phyloP scores from a whole-genome alignment of 2,797 vertebrate genomes.

The Gymnoscopelus braueri region DNA sequence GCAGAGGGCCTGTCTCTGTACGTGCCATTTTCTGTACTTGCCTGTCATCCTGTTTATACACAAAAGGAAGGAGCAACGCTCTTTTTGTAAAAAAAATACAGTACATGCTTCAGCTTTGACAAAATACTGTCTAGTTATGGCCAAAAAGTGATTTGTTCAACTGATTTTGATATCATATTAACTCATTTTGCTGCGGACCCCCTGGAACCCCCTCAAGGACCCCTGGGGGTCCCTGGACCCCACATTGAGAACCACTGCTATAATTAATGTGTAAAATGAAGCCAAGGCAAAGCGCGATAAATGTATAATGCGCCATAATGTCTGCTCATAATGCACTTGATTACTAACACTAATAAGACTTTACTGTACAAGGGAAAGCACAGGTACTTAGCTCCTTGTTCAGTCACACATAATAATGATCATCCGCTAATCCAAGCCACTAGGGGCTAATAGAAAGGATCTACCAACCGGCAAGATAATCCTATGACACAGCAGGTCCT shows the following conservation, averaged over 20 bases:
- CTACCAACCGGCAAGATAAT: conserved; percentile 76
- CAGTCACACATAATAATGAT: conserved; percentile 73
- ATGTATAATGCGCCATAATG: conserved; percentile 31
- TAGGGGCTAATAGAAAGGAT: conserved; percentile 73
- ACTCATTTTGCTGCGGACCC: no score
- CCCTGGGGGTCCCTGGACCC: no score
- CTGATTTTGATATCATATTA: no score
- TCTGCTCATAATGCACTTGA: conserved; percentile 32
- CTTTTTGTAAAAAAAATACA: conserved; percentile 37
- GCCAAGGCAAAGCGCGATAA: conserved; percentile 32
- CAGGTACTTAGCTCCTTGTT: conserved; percentile 67
- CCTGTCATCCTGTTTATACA: conserved; percentile 52
- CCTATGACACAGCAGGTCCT: conserved; percentile 76
- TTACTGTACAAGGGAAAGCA: conserved; percentile 36
- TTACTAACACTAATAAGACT: conserved; percentile 44
- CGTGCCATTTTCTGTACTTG: conserved; percentile 54
- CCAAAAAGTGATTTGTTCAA: no score
- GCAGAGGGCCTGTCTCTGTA: conserved; percentile 63
- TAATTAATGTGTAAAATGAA: no score
- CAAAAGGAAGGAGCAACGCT: conserved; percentile 34
- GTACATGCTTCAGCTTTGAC: conserved; percentile 5
- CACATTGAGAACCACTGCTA: no score
- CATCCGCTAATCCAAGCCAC: conserved; percentile 74
- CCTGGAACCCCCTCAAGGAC: no score
- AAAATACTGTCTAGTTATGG: background rate